Base-by-base conservation (phyloP, 2,113 vertebrate genomes). In the Brachypteracias leptosomus region DNA sequence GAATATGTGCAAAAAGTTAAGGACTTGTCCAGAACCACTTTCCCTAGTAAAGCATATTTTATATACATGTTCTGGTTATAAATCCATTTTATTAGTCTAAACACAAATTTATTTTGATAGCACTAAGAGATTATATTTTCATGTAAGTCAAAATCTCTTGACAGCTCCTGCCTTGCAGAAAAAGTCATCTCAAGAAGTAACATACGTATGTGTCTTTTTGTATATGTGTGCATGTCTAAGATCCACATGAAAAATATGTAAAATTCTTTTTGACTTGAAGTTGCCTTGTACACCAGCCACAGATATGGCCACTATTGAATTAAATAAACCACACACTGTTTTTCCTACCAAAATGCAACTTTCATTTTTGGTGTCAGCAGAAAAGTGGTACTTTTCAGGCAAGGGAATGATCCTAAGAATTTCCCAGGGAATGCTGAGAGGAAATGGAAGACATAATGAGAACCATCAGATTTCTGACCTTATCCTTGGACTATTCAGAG, bases 371-470 rank as follows among this genome's bases (percentile, higher is more conserved):
- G 31, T 84, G 68, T 38, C 65, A 90, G 38, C 20, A 93, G 61
- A 88, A 93, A 84, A 5, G 1, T 22, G 72, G 91, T 90, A 40
- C 57, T 95, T 94, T 93, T 93, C 62, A 81, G 79, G 61, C 33
- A 57, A 66, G 61, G 38, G n/a, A 36, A 78, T 65, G 49, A 89
- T 94, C 44, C 76, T 54, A 72, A 94, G 70, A 92, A 83, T 93
- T 94, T 94, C 77, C 90, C 86, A 58, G 58, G 70, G 68, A 92
- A 83, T 63, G 68, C 44, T 55, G 31, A 93, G 76, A 77, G 73
- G 70, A 94, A 96, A 84, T 67, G 33, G 83, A 86, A 84, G 28
- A 16, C 0, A 14, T 75, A 74, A 58, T 72, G 61, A 74, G 38
- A 76, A 70, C 46, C 55, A 59, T 42, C 44, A 78, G 44, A 49